Evolutionary conservation across 2,113 vertebrate species (phyloP).

Genomic region (Neogobius melanostomus): DNA sequence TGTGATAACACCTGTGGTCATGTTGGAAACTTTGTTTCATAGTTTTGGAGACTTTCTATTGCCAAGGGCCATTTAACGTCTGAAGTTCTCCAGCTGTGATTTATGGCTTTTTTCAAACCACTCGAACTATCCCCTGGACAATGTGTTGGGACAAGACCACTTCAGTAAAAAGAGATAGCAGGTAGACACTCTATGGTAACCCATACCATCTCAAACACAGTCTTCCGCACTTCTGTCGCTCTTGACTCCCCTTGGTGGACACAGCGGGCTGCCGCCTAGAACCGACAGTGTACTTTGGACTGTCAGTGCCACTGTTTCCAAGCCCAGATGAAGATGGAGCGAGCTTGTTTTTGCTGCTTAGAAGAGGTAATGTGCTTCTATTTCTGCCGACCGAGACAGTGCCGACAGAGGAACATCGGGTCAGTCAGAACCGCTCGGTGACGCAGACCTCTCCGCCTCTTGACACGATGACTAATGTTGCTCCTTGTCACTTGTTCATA

Average conservation of each 20-base stretch:
- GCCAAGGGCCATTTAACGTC: background rate
- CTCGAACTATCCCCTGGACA: background rate
- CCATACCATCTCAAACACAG: background rate
- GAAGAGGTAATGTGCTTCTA: slow-evolving; percentile 60
- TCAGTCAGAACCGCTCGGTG: slow-evolving; percentile 36
- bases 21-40: background rate
- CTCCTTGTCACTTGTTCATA: slow-evolving; percentile 27
- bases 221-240: slow-evolving; percentile 13
- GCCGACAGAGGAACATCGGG: slow-evolving; percentile 57
- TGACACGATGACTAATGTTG: slow-evolving; percentile 49
- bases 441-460: slow-evolving; percentile 18
- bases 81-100: background rate
- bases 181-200: background rate
- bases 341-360: slow-evolving; percentile 62
- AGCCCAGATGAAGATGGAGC: slow-evolving; percentile 68
- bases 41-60: background rate
- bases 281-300: slow-evolving; percentile 54
- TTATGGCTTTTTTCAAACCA: background rate
- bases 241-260: slow-evolving; percentile 37
- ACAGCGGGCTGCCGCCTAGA: slow-evolving; percentile 40
- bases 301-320: slow-evolving; percentile 41
- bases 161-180: background rate
- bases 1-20: background rate
- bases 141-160: background rate
- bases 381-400: slow-evolving; percentile 48